phyloP scores from a whole-genome alignment of 2,797 vertebrate genomes.

The Threskiornis aethiopicus region DNA sequence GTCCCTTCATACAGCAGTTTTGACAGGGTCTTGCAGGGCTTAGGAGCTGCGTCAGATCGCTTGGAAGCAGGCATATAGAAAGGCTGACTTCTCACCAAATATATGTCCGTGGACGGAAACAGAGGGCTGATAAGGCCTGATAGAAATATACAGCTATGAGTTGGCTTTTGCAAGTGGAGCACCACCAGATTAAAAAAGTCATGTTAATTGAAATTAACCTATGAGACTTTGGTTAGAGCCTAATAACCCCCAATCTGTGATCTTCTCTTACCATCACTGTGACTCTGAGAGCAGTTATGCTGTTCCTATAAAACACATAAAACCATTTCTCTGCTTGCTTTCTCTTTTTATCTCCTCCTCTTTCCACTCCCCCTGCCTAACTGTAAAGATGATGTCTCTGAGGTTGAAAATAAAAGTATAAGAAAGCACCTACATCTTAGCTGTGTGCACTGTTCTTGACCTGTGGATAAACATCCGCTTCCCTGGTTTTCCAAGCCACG shows the following conservation, averaged over 20 bases:
- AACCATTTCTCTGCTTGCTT: background rate
- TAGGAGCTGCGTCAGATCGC: background rate
- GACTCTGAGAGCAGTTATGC: background rate
- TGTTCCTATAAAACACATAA: background rate
- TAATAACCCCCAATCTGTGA: background rate
- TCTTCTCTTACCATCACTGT: background rate
- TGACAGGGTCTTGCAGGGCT: background rate
- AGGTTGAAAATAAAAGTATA: background rate
- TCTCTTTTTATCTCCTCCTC: background rate
- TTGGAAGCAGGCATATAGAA: background rate
- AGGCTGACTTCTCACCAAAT: background rate
- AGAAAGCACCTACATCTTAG: background rate
- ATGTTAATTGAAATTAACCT: background rate
- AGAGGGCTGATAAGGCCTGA: background rate
- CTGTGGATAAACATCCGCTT: background rate
- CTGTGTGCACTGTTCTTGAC: background rate
- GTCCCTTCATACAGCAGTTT: rapidly evolving
- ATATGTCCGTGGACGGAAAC: background rate
- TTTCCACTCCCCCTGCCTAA: rapidly evolving
- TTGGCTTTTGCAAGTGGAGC: background rate
- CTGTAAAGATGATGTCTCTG: background rate
- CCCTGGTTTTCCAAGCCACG: background rate
- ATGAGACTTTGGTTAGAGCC: background rate
- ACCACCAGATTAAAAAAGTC: background rate
- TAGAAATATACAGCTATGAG: background rate